These are phyloP conservation scores for Chamaetylas fuelleborni DNA, from an alignment of 2,113 vertebrate genomes.

Conservation along the genomic window DNA sequence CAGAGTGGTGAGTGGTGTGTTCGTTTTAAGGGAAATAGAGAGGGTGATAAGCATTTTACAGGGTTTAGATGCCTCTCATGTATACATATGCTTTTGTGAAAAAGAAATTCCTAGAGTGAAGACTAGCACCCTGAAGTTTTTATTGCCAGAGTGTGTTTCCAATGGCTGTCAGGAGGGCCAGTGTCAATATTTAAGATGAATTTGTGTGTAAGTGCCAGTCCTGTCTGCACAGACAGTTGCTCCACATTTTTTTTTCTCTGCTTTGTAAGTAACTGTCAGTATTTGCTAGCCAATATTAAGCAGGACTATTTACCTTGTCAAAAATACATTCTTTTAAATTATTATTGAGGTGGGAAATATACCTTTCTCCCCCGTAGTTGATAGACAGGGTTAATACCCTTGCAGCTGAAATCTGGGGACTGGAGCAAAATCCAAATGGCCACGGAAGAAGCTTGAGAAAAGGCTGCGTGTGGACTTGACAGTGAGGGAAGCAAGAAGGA, in stretches of 20 bases:
- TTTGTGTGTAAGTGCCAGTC: not conserved
- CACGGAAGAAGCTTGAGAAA: not conserved
- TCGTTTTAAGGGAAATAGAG: not conserved
- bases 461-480: not conserved
- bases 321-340: constrained; percentile 10
- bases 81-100: not conserved
- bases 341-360: not conserved
- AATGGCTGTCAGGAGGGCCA: not conserved
- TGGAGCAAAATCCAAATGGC: constrained; percentile 36
- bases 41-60: not conserved
- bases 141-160: not conserved
- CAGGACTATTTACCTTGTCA: constrained; percentile 22
- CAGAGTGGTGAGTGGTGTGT: not conserved
- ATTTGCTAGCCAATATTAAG: not conserved
- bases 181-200: not conserved
- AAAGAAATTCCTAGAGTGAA: not conserved
- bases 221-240: not conserved
- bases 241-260: not conserved
- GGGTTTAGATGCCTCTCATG: not conserved
- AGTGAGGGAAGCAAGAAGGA: not conserved
- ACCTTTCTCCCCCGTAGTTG: not conserved
- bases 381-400: constrained; percentile 33
- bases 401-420: not conserved
- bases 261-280: not conserved
- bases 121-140: not conserved